phyloP scores from a whole-genome alignment of 2,888 invertebrate genomes.

The Autographa pulchrina region DNA sequence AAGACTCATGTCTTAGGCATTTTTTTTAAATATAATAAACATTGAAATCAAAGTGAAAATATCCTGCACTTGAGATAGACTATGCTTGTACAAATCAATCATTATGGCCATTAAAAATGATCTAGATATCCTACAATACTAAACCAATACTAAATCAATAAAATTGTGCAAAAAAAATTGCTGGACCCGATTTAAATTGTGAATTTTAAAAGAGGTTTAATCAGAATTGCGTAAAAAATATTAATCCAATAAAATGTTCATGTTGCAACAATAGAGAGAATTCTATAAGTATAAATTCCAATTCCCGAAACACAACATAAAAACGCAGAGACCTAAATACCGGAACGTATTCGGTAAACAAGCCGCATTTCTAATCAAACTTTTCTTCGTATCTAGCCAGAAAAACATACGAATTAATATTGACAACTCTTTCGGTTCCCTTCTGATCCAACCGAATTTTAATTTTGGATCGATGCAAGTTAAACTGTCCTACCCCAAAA shows the following conservation, averaged over 20 bases:
- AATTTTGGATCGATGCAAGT: not conserved
- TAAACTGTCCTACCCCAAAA: not conserved
- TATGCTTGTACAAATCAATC: too few species aligned
- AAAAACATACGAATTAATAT: not conserved
- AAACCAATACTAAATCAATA: too few species aligned
- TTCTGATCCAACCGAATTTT: not conserved
- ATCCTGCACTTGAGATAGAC: too few species aligned
- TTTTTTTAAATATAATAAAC: too few species aligned
- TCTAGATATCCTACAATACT: too few species aligned
- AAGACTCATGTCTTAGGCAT: too few species aligned
- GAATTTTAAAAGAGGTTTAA: not conserved
- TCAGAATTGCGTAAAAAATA: not conserved
- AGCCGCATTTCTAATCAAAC: constrained; percentile 12
- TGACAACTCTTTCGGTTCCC: not conserved
- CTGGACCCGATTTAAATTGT: not conserved
- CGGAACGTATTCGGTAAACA: constrained; percentile 23
- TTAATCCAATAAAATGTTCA: not conserved
- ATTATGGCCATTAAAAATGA: too few species aligned
- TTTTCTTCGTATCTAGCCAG: constrained; percentile 20
- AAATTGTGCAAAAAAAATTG: too few species aligned
- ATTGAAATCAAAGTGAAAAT: too few species aligned
- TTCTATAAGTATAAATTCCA: constrained; percentile 27
- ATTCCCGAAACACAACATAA: constrained; percentile 22
- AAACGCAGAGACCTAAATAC: constrained; percentile 25
- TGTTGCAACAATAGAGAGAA: constrained; percentile 34